Conservation (phyloP, 1,140 invertebrate genomes). For the Cotesia vestalis region DNA sequence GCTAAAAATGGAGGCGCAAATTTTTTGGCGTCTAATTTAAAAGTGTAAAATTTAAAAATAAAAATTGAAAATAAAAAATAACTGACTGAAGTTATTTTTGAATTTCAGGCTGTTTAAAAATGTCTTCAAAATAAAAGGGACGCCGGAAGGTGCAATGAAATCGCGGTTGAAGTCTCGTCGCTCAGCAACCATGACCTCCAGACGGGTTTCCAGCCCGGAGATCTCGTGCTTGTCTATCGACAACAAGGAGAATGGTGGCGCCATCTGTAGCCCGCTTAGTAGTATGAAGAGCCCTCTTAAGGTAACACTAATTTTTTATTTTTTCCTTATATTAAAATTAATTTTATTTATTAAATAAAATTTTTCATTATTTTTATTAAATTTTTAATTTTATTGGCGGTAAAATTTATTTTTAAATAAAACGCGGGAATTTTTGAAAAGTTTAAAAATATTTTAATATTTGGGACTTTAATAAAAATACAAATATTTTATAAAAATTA, state of each 20-base stretch:
- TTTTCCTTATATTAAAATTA: slow-evolving; percentile 8
- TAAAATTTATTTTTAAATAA: too few species aligned
- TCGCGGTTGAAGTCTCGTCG: slow-evolving; percentile 42
- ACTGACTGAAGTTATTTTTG: slow-evolving; percentile 28
- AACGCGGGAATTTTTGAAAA: too few species aligned
- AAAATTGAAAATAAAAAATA: not conserved
- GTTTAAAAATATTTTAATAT: too few species aligned
- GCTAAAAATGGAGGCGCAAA: not conserved
- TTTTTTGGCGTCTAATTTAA: too few species aligned
- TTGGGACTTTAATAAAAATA: too few species aligned
- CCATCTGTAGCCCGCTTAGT: slow-evolving; percentile 44
- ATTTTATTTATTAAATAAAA: not conserved
- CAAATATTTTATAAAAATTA: too few species aligned
- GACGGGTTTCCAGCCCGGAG: slow-evolving; percentile 45
- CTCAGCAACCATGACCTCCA: slow-evolving; percentile 52
- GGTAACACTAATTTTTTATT: slow-evolving; percentile 45
- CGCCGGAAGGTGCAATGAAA: slow-evolving; percentile 49
- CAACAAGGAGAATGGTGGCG: slow-evolving; percentile 54
- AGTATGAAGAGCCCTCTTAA: slow-evolving; percentile 50
- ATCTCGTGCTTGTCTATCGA: slow-evolving; percentile 33
- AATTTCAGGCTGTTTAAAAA: slow-evolving; percentile 61
- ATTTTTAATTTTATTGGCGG: not conserved
- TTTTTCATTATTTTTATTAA: not conserved
- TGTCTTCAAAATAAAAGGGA: slow-evolving; percentile 57
- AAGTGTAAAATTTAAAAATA: too few species aligned